Conservation (phyloP, 2,888 invertebrate species). For the Ephialtes manifestator region DNA sequence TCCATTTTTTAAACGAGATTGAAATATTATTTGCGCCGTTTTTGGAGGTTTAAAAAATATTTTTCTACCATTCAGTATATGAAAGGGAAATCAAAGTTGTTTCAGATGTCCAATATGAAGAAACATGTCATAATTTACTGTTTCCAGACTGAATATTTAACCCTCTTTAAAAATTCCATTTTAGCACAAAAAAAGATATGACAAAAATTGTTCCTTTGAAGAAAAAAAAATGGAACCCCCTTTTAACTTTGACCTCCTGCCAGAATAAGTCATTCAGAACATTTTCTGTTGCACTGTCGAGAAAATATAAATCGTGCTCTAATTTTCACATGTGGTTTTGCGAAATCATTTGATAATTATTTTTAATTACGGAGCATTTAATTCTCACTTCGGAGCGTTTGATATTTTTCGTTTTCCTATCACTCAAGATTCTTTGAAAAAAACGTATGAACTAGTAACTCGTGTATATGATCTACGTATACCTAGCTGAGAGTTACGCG, state of each 20-base stretch:
- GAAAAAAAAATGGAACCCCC: conserved; percentile 19
- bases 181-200: neutral
- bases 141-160: neutral
- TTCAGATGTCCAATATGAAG: neutral
- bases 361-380: conserved; percentile 47
- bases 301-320: neutral
- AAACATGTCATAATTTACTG: neutral
- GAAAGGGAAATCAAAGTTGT: neutral
- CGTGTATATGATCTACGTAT: neutral
- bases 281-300: neutral
- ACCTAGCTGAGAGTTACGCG: neutral
- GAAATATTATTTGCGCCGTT: neutral
- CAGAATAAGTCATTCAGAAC: neutral
- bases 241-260: conserved; percentile 22
- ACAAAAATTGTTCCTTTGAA: neutral
- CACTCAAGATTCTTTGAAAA: neutral
- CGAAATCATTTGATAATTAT: conserved; percentile 27
- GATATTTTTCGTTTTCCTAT: neutral
- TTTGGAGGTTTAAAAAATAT: neutral
- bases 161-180: neutral
- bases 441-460: neutral
- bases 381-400: conserved; percentile 4
- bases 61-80: neutral
- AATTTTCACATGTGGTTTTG: conserved; percentile 4
- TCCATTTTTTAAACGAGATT: neutral